Evolutionary conservation across 1,140 invertebrate genomes (phyloP).

Genomic region (Physella acuta): DNA sequence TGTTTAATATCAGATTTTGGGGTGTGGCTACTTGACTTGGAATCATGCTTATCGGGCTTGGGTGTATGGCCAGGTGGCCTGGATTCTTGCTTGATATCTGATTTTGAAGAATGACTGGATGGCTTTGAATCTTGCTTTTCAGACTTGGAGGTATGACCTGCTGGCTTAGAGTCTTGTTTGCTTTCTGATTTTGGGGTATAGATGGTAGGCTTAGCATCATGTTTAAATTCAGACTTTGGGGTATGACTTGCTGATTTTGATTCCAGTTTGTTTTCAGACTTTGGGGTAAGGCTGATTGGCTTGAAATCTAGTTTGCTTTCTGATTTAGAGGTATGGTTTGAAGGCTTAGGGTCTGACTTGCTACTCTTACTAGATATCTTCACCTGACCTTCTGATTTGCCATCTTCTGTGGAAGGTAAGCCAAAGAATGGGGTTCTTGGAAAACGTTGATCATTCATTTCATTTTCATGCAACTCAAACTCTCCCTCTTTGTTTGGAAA

Average conservation of each 20-base stretch:
- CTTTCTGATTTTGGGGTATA: neutral
- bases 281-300: neutral
- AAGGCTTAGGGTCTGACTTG: no score
- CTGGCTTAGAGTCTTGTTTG: no score
- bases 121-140: neutral
- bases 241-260: neutral
- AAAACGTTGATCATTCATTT: constrained; percentile 57
- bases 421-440: constrained; percentile 27
- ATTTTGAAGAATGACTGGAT: constrained; percentile 3
- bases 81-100: neutral
- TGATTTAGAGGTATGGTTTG: no score
- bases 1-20: constrained; percentile 7
- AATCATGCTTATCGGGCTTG: neutral
- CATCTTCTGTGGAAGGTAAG: constrained; percentile 14
- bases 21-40: neutral
- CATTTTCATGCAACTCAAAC: constrained; percentile 68
- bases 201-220: neutral
- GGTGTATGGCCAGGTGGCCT: neutral
- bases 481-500: constrained; percentile 75
- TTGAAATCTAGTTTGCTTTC: neutral
- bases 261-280: neutral
- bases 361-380: no score
- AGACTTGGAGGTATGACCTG: neutral
- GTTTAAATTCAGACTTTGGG: neutral
- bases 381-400: constrained; percentile 23